These are phyloP conservation scores for Danio albolineatus DNA, from an alignment of 2,797 vertebrate species.

Conservation along the genomic window DNA sequence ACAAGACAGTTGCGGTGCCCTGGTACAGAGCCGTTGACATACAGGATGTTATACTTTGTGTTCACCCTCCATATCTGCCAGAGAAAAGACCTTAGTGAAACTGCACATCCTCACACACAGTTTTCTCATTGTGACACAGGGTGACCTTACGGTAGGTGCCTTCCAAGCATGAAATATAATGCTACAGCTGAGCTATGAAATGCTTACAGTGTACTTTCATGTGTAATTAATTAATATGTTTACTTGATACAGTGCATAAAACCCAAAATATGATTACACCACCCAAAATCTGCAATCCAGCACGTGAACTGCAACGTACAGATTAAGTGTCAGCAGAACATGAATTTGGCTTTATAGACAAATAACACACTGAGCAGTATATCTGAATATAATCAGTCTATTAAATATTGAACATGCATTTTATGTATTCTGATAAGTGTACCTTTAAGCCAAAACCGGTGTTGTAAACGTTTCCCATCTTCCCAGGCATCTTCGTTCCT, in stretches of 20 bases:
- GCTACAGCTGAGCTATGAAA: not conserved
- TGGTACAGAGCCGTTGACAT: constrained; percentile 91
- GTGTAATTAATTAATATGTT: not conserved
- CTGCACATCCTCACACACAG: not conserved
- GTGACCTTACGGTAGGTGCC: constrained; percentile 1
- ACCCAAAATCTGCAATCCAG: constrained; percentile 12
- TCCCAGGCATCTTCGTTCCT: constrained; percentile 96
- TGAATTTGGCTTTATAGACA: not conserved
- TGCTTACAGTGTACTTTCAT: not conserved
- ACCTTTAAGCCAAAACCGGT: constrained; percentile 90
- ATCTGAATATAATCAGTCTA: not conserved
- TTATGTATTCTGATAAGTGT: constrained; percentile 8
- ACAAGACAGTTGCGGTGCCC: constrained; percentile 92
- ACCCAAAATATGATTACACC: not conserved
- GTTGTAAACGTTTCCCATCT: constrained; percentile 86
- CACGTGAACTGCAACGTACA: not conserved
- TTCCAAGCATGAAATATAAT: not conserved
- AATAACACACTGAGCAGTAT: not conserved
- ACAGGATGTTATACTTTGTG: constrained; percentile 90
- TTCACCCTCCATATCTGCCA: constrained; percentile 93
- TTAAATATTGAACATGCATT: not conserved
- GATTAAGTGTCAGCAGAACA: not conserved
- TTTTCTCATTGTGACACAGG: not conserved
- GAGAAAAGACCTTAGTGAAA: constrained; percentile 14
- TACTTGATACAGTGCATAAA: not conserved